Evolutionary conservation across 1,140 invertebrate species (phyloP), one percentile per base, ranked within the genome.

Genomic region (Drosophila triauraria): DNA sequence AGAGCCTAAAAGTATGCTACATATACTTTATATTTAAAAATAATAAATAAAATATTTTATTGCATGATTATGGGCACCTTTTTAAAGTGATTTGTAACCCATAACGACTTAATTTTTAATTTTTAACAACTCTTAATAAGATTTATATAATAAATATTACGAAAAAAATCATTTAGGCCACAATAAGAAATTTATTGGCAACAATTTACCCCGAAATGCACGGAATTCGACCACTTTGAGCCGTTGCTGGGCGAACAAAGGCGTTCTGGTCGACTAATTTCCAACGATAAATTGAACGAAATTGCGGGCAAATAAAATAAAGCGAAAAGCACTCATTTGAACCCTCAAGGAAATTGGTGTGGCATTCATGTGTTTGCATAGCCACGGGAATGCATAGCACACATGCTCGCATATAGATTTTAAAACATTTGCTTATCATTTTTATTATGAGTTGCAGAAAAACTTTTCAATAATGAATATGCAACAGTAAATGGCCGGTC

Each of bases 391-490:
- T 64, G 23, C 61, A 27, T 27, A n/a, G 7, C 13, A 25, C 15
- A n/a, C 7, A 30, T 38, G 0, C 5, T 6, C 4, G n/a, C 56
- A 63, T 46, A 61, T 46, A 60, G 74, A 65, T 63, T 75, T 72
- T 43, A 72, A 72, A 51, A 59, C 69, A 72, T 72, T 72, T 72
- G 69, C 67, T 72, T 72, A 72, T 72, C 69, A 72, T 60, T 72
- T 72, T 72, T 72, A 51, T 72, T 71, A 72, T 72, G 69, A 72
- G 68, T 71, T 43, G 67, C 40, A 40, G 65, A 68, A 78, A 81
- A 86, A 75, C 58, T 81, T 75, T 85, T 86, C 57, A 82, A 87
- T 87, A 87, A 87, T 87, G 79, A 86, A 86, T 86, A 82, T 79
- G 69, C 82, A 78, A 82, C 65, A 68, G 82, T 85, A 78, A 81